Conservation (phyloP, 2,113 vertebrate genomes). For the Nibea albiflora region DNA sequence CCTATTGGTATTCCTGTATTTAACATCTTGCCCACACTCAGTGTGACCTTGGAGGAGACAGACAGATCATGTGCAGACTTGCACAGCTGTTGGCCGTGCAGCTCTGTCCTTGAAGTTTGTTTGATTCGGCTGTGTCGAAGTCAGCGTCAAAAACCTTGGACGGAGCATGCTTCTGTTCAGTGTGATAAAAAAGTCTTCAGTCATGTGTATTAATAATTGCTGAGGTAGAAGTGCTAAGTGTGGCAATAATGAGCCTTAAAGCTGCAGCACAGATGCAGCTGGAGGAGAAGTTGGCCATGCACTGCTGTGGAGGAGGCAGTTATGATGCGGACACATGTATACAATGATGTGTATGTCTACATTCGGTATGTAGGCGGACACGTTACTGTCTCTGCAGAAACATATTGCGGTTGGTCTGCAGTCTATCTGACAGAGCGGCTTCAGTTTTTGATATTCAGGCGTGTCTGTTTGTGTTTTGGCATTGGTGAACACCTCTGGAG, state of each 20-base stretch:
- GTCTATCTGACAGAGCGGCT: too few species aligned
- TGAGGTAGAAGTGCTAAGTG: constrained; percentile 8
- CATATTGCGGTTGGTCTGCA: too few species aligned
- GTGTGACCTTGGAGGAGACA: constrained; percentile 70
- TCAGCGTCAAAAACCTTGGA: constrained; percentile 16
- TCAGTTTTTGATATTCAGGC: not conserved
- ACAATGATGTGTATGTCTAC: not conserved
- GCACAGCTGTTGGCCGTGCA: constrained; percentile 68
- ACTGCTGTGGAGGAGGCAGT: not conserved
- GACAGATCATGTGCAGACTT: constrained; percentile 62
- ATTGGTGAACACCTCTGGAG: not conserved
- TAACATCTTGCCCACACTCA: constrained; percentile 50
- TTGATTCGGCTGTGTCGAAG: constrained; percentile 50
- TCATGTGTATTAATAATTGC: not conserved
- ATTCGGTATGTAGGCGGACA: not conserved
- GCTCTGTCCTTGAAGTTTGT: constrained; percentile 63
- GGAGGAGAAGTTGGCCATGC: not conserved
- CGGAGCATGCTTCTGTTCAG: not conserved
- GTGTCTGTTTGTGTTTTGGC: not conserved
- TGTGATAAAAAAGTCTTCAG: constrained; percentile 2
- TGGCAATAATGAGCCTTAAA: not conserved
- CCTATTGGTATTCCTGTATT: constrained; percentile 31
- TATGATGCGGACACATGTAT: not conserved
- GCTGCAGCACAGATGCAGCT: not conserved
- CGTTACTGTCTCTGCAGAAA: too few species aligned